Evolutionary conservation across 1,140 invertebrate genomes (phyloP), one percentile per base, ranked within the genome.

Genomic region (Halyomorpha halys): DNA sequence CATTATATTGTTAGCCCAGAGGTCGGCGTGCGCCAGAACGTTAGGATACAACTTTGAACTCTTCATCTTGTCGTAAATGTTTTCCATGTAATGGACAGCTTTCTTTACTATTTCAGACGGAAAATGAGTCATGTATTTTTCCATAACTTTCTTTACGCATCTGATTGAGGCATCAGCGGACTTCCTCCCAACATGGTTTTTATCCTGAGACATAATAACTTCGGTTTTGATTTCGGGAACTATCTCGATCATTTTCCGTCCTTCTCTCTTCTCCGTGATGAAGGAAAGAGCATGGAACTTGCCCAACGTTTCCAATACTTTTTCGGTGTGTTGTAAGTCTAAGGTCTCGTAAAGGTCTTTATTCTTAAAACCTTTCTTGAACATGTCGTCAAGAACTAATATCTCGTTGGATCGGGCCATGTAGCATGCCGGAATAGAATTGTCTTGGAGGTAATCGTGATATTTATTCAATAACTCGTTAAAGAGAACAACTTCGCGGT

Each of bases 1-100:
- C 65, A 66, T 61, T 15, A 62, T 62, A 21, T 66, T 66, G 30
- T 62, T 66, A 16, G 15, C 21, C 64, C 64, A 65, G 25, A 65
- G 34, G n/a, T 65, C 65, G 15, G 3, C 3, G 34, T 66, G 59
- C 2, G 39, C 21, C 13, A 62, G n/a, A 27, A 39, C 30, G 23
- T 56, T 56, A 15, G 53, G 53, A 19, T 44, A 34, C 14, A 2
- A 25, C 13, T 62, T 30, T 13, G 30, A 39, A n/a, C 23, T 25
- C 34, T 11, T 19, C 18, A 61, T n/a, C 25, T 34, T 5, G 15
- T 27, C 19, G 25, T 14, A 34, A 15, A 39, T 14, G 11, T 13
- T 39, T 2, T 27, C 60, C 16, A 44, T 6, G 39, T 34, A 34
- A 3, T 39, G 18, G 18, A 39, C 5, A 4, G 39, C 34, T 18